Evolutionary conservation across 1,140 invertebrate species (phyloP).

Genomic region (Ceratosolen solmsi): DNA sequence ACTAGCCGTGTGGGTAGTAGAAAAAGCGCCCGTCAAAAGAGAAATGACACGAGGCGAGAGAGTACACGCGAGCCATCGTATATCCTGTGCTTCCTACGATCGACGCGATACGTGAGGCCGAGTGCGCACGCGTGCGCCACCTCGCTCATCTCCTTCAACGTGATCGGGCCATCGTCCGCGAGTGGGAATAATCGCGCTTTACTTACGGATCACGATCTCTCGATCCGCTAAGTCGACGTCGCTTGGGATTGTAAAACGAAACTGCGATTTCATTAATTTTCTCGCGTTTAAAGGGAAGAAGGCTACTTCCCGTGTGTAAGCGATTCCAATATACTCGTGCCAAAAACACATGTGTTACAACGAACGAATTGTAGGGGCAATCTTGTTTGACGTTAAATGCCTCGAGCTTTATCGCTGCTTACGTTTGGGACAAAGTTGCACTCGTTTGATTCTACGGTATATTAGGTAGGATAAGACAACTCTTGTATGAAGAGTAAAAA

Average conservation of each 20-base stretch:
- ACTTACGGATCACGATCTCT: neutral
- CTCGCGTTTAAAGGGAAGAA: neutral
- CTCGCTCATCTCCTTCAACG: neutral
- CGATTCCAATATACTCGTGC: neutral
- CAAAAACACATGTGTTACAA: neutral
- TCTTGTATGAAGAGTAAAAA: too few relatives aligned
- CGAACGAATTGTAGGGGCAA: neutral
- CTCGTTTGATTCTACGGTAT: neutral
- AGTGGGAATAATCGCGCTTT: neutral
- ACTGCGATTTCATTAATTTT: neutral
- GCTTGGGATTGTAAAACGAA: too few relatives aligned
- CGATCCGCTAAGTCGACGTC: neutral
- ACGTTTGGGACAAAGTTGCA: neutral
- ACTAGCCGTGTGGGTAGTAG: neutral
- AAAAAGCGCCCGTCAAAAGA: conserved; percentile 19
- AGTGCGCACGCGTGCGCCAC: neutral
- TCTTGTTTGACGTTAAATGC: neutral
- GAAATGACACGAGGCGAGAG: neutral
- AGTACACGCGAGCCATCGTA: neutral
- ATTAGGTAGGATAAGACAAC: too few relatives aligned
- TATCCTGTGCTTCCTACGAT: conserved; percentile 18
- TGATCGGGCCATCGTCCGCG: too few relatives aligned
- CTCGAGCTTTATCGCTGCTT: neutral
- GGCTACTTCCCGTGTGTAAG: neutral
- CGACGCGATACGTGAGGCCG: neutral